Conservation (phyloP, 2,888 invertebrate species). For the Drosophila borealis region DNA sequence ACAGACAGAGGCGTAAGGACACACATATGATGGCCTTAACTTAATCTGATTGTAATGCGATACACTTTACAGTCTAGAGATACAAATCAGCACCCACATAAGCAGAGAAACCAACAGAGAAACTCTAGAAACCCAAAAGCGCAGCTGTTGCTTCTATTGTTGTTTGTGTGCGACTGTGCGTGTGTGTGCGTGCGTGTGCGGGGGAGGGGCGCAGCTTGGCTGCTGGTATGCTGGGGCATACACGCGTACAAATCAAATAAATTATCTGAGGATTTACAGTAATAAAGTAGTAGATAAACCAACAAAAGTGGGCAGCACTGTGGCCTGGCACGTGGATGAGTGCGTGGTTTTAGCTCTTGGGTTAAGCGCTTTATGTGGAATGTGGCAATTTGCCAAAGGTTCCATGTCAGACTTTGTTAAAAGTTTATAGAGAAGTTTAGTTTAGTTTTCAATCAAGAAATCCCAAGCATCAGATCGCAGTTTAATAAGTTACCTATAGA, state of each 20-base stretch:
- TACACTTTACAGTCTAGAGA: slow-evolving; percentile 76
- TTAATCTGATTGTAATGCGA: slow-evolving; percentile 78
- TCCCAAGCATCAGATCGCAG: neutral
- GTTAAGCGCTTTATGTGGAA: slow-evolving; percentile 19
- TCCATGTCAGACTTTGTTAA: slow-evolving; percentile 12
- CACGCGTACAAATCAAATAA: slow-evolving; percentile 78
- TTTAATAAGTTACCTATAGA: neutral
- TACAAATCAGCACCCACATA: slow-evolving; percentile 75
- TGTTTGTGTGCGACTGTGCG: slow-evolving; percentile 12
- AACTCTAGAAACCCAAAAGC: slow-evolving; percentile 40
- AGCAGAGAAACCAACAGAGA: slow-evolving; percentile 41
- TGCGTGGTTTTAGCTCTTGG: slow-evolving; percentile 27
- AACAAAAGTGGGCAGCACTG: slow-evolving; percentile 60
- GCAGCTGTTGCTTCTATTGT: slow-evolving; percentile 72
- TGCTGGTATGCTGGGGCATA: slow-evolving; percentile 40
- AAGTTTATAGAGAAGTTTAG: slow-evolving; percentile 4
- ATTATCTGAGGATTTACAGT: slow-evolving; percentile 77
- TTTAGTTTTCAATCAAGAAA: slow-evolving; percentile 3
- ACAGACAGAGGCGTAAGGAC: slow-evolving; percentile 5
- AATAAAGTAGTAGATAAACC: slow-evolving; percentile 78
- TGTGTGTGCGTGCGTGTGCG: slow-evolving; percentile 15
- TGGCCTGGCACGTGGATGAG: slow-evolving; percentile 51
- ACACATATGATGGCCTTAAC: slow-evolving; percentile 64
- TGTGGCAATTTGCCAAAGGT: slow-evolving; percentile 32
- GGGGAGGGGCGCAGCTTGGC: slow-evolving; percentile 5